Evolutionary conservation across 2,113 vertebrate species (phyloP), one percentile per base, ranked within the genome.

Genomic region (Piprites chloris): DNA sequence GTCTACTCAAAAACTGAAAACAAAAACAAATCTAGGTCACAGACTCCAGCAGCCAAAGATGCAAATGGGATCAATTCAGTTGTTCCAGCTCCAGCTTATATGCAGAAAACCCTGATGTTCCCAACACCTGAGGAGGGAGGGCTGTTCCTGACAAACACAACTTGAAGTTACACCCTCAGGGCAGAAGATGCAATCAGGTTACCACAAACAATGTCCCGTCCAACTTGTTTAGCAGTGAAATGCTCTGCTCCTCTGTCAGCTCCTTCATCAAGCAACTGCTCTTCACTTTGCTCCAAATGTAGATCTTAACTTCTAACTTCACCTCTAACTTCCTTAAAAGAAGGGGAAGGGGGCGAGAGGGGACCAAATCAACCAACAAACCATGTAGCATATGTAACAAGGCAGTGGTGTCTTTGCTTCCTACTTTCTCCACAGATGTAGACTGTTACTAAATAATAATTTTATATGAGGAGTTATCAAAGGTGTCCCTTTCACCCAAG

Each of bases 311-410:
- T 16, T n/a, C n/a, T n/a, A n/a, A n/a, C n/a, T n/a, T n/a, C n/a
- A 39, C 20, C 72, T 76, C 12, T 74, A 55, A 30, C 24, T 49
- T 61, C 12, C 37, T 61, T 18, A 56, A 14, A 76, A 68, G 0
- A 0, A 4, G 5, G 41, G 37, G 62, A n/a, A n/a, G n/a, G 73
- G 49, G 50, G 14, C 9, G 4, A 52, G 50, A 26, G 13, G 9
- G n/a, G 58, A 9, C 15, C 4, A 83, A 67, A 42, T 3, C 28
- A 62, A 37, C 7, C 11, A 81, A 52, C 2, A 52, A 82, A n/a
- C 9, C 15, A 59, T 3, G 5, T 9, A 59, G 33, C 5, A 32
- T 20, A 28, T 1, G 0, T 32, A 71, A 78, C 16, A 56, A 84
- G 16, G n/a, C 30, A 86, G 68, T 1, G 1, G 20, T 23, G 3